Percentiles rank a stretch among this genome's conserved stretches.
Evolutionary conservation across 2,888 invertebrate genomes (phyloP).

Genomic region (Nineta flava): DNA sequence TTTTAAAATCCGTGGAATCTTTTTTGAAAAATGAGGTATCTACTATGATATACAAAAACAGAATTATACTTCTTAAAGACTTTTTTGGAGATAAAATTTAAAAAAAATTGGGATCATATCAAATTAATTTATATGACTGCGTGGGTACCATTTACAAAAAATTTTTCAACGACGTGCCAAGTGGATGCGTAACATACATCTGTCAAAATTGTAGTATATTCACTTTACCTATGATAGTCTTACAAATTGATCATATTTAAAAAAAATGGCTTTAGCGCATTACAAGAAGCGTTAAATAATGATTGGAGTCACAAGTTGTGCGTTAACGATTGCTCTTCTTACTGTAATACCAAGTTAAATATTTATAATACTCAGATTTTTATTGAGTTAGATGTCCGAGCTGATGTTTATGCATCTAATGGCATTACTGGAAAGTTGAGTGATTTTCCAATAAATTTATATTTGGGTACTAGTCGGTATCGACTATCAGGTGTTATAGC

Average conservation of each 20-base stretch:
- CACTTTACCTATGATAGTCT: not conserved
- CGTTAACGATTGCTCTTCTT: not conserved
- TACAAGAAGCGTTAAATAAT: not conserved
- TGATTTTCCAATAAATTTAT: not conserved
- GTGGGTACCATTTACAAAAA: not conserved
- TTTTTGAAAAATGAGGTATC: not conserved
- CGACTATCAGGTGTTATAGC: not conserved
- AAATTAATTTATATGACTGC: not conserved
- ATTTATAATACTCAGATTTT: not conserved
- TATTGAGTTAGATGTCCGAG: not conserved
- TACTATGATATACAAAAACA: not conserved
- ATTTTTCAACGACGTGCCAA: not conserved
- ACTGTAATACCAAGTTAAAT: not conserved
- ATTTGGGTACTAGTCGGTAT: not conserved
- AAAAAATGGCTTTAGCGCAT: not conserved
- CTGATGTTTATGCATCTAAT: not conserved
- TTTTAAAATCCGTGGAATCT: not conserved
- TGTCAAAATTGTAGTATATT: not conserved
- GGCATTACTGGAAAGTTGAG: not conserved
- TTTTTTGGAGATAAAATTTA: not conserved
- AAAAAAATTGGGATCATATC: not conserved
- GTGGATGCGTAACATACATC: not conserved
- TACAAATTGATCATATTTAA: not conserved
- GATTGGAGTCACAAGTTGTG: not conserved
- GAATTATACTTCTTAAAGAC: not conserved